Percentiles rank a stretch among this genome's conserved stretches.
phyloP scores from a whole-genome alignment of 2,888 invertebrate species.

The Lasioglossum vierecki region DNA sequence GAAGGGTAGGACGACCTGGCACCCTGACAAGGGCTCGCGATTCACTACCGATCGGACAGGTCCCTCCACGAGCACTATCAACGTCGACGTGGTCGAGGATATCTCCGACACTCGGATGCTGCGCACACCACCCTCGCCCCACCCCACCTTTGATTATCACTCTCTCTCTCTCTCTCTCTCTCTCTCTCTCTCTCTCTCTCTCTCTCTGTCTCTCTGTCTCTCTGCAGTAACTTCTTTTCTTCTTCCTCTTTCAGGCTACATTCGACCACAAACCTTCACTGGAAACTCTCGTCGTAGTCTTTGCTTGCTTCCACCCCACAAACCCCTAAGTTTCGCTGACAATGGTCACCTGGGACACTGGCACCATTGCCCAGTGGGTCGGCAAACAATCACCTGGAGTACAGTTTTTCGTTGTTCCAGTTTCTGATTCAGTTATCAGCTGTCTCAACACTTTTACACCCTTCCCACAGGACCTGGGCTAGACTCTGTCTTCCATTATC shows the following conservation, averaged over 20 bases:
- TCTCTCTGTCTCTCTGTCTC: too few relatives aligned
- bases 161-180: neutral
- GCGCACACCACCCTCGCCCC: conserved; percentile 43
- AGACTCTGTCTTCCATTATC: neutral
- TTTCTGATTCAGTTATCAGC: neutral
- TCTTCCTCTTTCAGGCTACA: conserved; percentile 1
- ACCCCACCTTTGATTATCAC: conserved; percentile 16
- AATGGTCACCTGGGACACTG: neutral
- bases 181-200: too few relatives aligned
- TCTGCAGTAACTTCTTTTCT: conserved; percentile 46
- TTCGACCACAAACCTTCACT: conserved; percentile 3
- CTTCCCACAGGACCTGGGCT: neutral
- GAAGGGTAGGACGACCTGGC: conserved; percentile 1
- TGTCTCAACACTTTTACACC: neutral
- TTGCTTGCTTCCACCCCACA: neutral
- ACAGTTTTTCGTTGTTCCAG: neutral
- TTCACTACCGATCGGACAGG: conserved; percentile 36
- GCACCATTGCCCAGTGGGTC: neutral
- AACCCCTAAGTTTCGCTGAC: neutral
- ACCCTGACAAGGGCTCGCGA: conserved; percentile 20
- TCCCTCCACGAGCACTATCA: conserved; percentile 48
- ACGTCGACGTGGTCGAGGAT: conserved; percentile 28
- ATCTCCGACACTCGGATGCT: conserved; percentile 45
- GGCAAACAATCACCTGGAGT: neutral
- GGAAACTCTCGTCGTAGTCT: neutral